Evolutionary conservation across 1,140 invertebrate species (phyloP).

Genomic region (Orius insidiosus): DNA sequence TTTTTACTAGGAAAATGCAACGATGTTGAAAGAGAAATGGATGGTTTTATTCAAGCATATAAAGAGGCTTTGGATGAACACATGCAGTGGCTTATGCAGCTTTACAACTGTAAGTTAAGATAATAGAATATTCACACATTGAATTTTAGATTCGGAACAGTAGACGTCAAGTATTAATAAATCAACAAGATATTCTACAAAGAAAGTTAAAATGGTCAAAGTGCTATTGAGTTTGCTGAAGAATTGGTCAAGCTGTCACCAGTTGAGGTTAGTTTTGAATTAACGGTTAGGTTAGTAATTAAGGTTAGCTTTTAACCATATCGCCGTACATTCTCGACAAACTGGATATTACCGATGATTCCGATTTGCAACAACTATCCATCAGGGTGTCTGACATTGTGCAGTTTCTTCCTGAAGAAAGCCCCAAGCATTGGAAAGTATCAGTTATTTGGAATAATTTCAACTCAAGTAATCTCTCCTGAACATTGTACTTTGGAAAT

Average conservation of each 20-base stretch:
- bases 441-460: conserved; percentile 22
- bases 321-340: conserved; percentile 40
- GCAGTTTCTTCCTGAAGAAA: conserved; percentile 20
- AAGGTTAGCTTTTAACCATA: conserved; percentile 46
- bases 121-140: conserved; percentile 30
- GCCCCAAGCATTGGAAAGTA: conserved; percentile 21
- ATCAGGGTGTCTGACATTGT: conserved; percentile 19
- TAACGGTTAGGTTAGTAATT: too few relatives aligned
- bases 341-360: conserved; percentile 22
- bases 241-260: conserved; percentile 14
- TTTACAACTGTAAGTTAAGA: conserved; percentile 20
- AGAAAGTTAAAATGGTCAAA: background rate
- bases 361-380: conserved; percentile 15
- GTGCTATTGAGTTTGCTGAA: conserved; percentile 15
- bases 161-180: background rate
- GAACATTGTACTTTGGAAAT: conserved; percentile 21
- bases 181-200: background rate
- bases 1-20: conserved; percentile 25
- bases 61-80: conserved; percentile 41
- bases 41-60: conserved; percentile 39
- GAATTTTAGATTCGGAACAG: conserved; percentile 24
- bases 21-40: conserved; percentile 39
- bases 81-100: conserved; percentile 31
- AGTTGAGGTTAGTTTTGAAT: conserved; percentile 9
- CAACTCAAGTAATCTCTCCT: conserved; percentile 24